Conservation (phyloP, 30 jellyfish, hydroid and myxozoan genomes). For the Pelagia noctiluca region DNA sequence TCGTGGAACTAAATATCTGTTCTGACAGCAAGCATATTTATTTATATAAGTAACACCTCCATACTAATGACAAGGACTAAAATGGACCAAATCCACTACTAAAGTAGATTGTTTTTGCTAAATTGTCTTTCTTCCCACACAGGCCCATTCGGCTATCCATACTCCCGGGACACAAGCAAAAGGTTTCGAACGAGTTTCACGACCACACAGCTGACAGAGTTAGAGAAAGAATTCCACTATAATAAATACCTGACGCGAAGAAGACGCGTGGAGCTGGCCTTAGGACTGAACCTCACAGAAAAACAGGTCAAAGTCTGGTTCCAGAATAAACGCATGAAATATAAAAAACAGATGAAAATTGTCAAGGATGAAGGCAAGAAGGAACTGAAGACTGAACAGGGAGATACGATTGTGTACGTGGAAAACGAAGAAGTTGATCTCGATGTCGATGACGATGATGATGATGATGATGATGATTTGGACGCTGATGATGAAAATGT, state of each 20-base stretch:
- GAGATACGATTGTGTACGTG: not conserved
- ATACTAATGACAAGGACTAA: too few relatives aligned
- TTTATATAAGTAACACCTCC: too few relatives aligned
- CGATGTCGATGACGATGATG: conserved; percentile 15
- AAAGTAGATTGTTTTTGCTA: too few relatives aligned
- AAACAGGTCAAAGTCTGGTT: conserved; percentile 92
- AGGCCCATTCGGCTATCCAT: conserved; percentile 63
- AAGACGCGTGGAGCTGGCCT: conserved; percentile 84
- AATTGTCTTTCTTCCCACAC: not conserved
- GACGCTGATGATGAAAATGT: conserved; percentile 15
- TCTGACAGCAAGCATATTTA: too few relatives aligned
- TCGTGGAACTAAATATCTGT: too few relatives aligned
- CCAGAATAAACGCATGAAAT: conserved; percentile 87
- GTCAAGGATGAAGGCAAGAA: conserved; percentile 46
- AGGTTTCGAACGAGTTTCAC: conserved; percentile 87
- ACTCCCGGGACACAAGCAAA: conserved; percentile 73
- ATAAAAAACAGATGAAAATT: conserved; percentile 71
- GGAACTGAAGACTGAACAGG: not conserved
- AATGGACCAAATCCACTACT: too few relatives aligned
- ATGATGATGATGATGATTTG: conserved; percentile 50
- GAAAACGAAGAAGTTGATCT: conserved; percentile 1
- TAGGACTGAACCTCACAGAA: conserved; percentile 80
- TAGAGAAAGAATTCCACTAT: conserved; percentile 82
- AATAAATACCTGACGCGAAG: conserved; percentile 80
- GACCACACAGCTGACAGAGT: conserved; percentile 83